Base-by-base conservation (phyloP, 1,140 invertebrate genomes). In the Ptiloglossa arizonensis region DNA sequence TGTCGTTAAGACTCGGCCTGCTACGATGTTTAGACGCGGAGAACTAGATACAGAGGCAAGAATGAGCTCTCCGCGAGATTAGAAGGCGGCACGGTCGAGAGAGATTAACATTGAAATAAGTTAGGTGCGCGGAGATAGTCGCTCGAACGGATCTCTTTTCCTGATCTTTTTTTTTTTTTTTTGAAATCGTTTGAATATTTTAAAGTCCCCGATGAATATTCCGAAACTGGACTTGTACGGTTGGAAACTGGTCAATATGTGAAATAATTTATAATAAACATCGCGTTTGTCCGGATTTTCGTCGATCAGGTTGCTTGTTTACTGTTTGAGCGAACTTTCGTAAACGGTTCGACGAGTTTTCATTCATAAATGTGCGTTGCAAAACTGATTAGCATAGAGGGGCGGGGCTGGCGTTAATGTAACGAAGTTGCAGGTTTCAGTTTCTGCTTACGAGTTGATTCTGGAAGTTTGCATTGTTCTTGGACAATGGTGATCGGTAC, bases 31-130 rank as follows among this genome's bases (percentile, higher is more conserved):
- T 17, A 19, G 35, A 11, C 1, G 27, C 27, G n/a, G n/a, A 3
- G 50, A 79, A 73, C 64, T 46, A 56, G 46, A 79, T 79, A 64
- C 5, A 27, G 24, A 68, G 15, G 27, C 62, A 22, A 70, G 69
- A 83, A 62, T 41, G 24, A 29, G 38, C 19, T 13, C 15, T n/a
- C 9, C 17, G 22, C 17, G 13, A 38, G 81, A 82, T 83, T 79
- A 79, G 60, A 79, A 60, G 54, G 54, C 32, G 62, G 54, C 67
- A 27, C 24, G 60, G 27, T 35, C 50, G 44, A 32, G 24, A 24
- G 19, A 66, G 56, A 79, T 78, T 83, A 83, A 66, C 22, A 66
- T 22, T 50, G 63, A 79, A 60, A 29, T 41, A 44, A 29, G 22
- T 60, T 38, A 41, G 11, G 64, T 19, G 46, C 5, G 17, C 17